phyloP scores from a whole-genome alignment of 2,888 invertebrate genomes.

The Rhodophaea formosa region DNA sequence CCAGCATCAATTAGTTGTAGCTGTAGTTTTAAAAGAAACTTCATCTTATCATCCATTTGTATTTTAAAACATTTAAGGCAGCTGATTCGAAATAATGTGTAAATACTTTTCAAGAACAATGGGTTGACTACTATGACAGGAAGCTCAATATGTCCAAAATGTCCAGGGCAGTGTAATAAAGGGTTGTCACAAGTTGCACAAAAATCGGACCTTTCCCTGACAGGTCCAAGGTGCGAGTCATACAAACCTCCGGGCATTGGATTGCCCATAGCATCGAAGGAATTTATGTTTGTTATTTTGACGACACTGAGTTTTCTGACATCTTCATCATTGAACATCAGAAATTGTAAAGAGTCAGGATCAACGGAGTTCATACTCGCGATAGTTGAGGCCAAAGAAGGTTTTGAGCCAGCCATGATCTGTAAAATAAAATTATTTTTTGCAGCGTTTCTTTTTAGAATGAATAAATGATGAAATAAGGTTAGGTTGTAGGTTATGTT shows the following conservation, averaged over 20 bases:
- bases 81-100: slow-evolving; percentile 83
- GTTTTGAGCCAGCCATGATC: slow-evolving; percentile 53
- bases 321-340: slow-evolving; percentile 88
- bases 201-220: slow-evolving; percentile 83
- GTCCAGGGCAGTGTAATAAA: slow-evolving; percentile 89
- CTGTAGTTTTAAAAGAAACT: slow-evolving; percentile 84
- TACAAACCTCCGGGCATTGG: slow-evolving; percentile 93
- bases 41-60: slow-evolving; percentile 79
- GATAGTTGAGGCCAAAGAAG: slow-evolving; percentile 48
- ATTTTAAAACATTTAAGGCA: slow-evolving; percentile 87
- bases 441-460: neutral
- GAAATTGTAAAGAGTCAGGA: slow-evolving; percentile 81
- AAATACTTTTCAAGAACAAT: slow-evolving; percentile 88
- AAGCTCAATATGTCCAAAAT: slow-evolving; percentile 96
- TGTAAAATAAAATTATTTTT: neutral
- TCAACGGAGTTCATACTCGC: slow-evolving; percentile 60
- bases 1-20: slow-evolving; percentile 87
- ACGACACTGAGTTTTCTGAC: slow-evolving; percentile 89
- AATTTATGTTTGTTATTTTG: slow-evolving; percentile 88
- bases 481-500: neutral
- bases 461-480: neutral
- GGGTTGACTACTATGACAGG: slow-evolving; percentile 95
- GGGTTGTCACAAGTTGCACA: slow-evolving; percentile 91
- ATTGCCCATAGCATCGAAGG: slow-evolving; percentile 92
- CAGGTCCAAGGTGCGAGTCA: slow-evolving; percentile 89